Evolutionary conservation across 2,113 vertebrate species (phyloP).

Genomic region (Cranoglanis bouderius): DNA sequence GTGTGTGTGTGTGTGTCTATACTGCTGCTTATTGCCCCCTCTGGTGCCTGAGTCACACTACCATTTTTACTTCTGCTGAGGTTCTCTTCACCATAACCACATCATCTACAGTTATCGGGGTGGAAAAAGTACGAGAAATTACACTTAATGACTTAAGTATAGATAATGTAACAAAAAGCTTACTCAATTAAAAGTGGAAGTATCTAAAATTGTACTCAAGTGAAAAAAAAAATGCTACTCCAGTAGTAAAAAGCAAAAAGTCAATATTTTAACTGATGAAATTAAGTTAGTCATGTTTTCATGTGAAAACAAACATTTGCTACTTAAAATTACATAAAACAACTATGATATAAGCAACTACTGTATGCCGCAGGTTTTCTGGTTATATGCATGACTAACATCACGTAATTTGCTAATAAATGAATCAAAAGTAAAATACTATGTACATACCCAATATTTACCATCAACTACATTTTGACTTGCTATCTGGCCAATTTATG

Average conservation of each 20-base stretch:
- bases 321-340: background rate
- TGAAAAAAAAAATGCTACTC: background rate
- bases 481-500: background rate
- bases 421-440: background rate
- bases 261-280: background rate
- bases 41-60: slow-evolving; percentile 25
- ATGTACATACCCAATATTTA: background rate
- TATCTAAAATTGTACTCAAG: background rate
- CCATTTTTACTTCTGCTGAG: slow-evolving; percentile 48
- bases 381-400: background rate
- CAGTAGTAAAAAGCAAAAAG: background rate
- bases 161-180: background rate
- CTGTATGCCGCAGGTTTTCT: background rate
- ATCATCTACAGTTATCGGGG: background rate
- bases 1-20: slow-evolving; percentile 26
- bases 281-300: background rate
- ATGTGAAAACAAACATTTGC: background rate
- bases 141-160: background rate
- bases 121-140: background rate
- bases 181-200: background rate
- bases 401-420: background rate
- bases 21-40: slow-evolving; percentile 29
- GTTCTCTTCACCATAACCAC: slow-evolving; percentile 11
- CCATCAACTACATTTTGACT: background rate
- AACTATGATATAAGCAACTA: background rate